Percentiles rank a stretch among this genome's conserved stretches.
phyloP scores from a whole-genome alignment of 37 sponge, comb jelly and placozoan species.

The Aphrocallistes beatrix region DNA sequence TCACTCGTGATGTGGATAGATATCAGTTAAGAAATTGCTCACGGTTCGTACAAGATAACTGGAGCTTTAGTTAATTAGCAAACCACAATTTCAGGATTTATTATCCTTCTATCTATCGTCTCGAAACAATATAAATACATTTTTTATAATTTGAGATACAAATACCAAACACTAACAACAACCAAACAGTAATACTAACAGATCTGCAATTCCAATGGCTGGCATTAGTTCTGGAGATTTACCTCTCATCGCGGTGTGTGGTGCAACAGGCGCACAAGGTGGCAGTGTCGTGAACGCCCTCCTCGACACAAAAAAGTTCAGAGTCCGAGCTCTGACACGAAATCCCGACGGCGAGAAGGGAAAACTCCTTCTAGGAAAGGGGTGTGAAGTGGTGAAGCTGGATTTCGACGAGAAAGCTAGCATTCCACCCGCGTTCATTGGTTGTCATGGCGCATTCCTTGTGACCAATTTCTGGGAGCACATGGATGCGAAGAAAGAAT shows the following conservation, averaged over 20 bases:
- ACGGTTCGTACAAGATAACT: too few species aligned
- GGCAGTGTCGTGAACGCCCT: slow-evolving; percentile 38
- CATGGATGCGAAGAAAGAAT: neutral
- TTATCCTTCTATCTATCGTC: too few species aligned
- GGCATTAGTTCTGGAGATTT: neutral
- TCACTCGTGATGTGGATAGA: too few species aligned
- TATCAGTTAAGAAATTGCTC: too few species aligned
- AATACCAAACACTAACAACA: too few species aligned
- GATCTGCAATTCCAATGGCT: too few species aligned
- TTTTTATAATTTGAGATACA: too few species aligned
- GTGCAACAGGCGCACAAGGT: slow-evolving; percentile 61
- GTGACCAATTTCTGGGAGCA: slow-evolving; percentile 54
- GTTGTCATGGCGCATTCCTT: slow-evolving; percentile 6
- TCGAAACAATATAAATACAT: too few species aligned
- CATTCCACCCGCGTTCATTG: neutral
- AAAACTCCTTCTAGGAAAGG: slow-evolving; percentile 22
- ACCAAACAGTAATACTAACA: too few species aligned
- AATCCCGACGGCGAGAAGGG: slow-evolving; percentile 51
- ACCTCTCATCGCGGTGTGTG: slow-evolving; percentile 46
- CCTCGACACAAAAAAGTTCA: slow-evolving; percentile 26
- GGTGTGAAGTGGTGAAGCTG: slow-evolving; percentile 34
- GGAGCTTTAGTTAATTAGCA: too few species aligned
- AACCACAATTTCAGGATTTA: too few species aligned
- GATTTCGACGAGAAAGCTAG: slow-evolving; percentile 17
- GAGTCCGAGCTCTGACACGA: slow-evolving; percentile 53